Evolutionary conservation across 2,797 vertebrate species (phyloP).

Genomic region (Myotis vivesi): DNA sequence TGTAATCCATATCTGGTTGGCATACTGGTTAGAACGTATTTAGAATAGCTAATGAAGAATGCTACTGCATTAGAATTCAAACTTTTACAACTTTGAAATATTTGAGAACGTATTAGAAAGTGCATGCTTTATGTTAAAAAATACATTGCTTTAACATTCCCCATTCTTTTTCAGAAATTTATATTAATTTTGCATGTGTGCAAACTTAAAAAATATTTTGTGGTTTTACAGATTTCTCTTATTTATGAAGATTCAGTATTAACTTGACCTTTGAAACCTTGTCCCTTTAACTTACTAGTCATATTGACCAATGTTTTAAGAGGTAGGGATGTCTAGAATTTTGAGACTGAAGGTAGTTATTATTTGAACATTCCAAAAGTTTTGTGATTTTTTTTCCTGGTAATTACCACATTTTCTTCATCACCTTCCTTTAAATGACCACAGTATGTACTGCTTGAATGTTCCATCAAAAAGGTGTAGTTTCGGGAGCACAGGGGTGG

Average conservation of each 20-base stretch:
- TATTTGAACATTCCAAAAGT: constrained; percentile 37
- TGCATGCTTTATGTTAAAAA: constrained; percentile 47
- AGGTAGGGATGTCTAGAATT: constrained; percentile 30
- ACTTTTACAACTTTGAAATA: constrained; percentile 59
- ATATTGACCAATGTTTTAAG: not conserved
- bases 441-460: constrained; percentile 69
- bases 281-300: constrained; percentile 38
- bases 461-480: constrained; percentile 46
- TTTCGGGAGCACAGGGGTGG: constrained; percentile 63
- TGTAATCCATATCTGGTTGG: not conserved
- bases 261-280: constrained; percentile 52
- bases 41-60: constrained; percentile 56
- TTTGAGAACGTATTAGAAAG: constrained; percentile 65
- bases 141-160: constrained; percentile 72
- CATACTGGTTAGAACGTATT: constrained; percentile 69
- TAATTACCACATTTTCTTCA: constrained; percentile 47
- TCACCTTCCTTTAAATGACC: constrained; percentile 47
- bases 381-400: constrained; percentile 40
- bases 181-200: not conserved
- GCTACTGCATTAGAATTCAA: constrained; percentile 57
- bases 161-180: not conserved
- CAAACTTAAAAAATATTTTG: not conserved
- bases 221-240: constrained; percentile 40
- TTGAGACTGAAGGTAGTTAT: constrained; percentile 37
- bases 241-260: constrained; percentile 56